Evolutionary conservation across 2,888 invertebrate genomes (phyloP), one percentile per base, ranked within the genome.

Genomic region (Epirrhoe alternata): DNA sequence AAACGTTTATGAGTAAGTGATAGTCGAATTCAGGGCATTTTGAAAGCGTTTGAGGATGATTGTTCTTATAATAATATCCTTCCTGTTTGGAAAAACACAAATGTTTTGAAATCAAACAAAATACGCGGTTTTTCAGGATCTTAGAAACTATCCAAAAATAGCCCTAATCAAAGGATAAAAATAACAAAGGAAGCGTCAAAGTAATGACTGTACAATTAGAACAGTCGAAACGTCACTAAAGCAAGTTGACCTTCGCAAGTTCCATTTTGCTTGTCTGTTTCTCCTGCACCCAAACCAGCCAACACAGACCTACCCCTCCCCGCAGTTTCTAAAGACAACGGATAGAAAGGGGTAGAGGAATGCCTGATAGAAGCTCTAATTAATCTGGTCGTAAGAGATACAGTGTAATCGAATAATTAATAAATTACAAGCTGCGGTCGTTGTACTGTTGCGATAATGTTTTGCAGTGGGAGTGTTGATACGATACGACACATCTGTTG

Each of bases 361-460:
- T 72, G 69, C 70, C 75, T 75, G 79, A 77, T 70, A 74, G 72
- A 71, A 75, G 87, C 74, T 87, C 88, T 75, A 61, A 75, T 73
- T 84, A 83, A 72, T 82, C 77, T 86, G 89, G 89, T 56, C 77
- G 78, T 78, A 49, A 82, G 78, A 75, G 80, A 78, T 78, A 80
- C 82, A 78, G 76, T 80, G 84, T 86, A 85, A 86, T 86, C 83
- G 87, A 85, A 85, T 87, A 91, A 92, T 92, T 92, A 91, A 90
- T 92, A 91, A 90, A 91, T 91, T 88, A 91, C 87, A 83, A 87
- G 84, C 82, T 77, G 86, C 86, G 92, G 92, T 92, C 91, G 77
- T 89, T 89, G 92, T 81, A 86, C 90, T 78, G 77, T 77, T 72
- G 82, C 84, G 90, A 90, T 90, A 90, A 87, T 87, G 85, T 86